phyloP scores from a whole-genome alignment of 35 echinoderm and acorn worm genomes.

The Diadema setosum region DNA sequence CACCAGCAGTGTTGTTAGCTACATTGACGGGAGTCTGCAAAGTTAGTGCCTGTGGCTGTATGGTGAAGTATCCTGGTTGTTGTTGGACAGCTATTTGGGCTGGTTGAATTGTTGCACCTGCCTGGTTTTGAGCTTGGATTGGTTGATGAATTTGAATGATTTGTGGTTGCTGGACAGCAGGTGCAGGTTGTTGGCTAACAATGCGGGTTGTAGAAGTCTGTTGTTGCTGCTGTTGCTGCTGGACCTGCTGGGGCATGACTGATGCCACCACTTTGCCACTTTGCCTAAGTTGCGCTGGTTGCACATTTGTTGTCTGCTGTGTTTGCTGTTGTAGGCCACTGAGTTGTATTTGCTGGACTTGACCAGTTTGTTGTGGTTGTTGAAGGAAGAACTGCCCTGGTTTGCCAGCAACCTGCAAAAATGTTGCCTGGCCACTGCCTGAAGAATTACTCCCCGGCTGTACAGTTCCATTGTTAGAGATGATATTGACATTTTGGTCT shows the following conservation, averaged over 20 bases:
- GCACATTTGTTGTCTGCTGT: constrained; percentile 26
- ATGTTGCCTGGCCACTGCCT: background rate
- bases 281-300: background rate
- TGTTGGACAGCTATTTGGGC: constrained; percentile 29
- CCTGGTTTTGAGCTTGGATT: constrained; percentile 16
- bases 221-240: constrained; percentile 31
- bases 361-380: background rate
- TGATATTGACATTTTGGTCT: background rate
- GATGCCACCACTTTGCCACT: background rate
- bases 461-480: background rate
- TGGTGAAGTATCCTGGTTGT: constrained; percentile 36
- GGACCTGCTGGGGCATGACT: constrained; percentile 40
- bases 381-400: constrained; percentile 14
- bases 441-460: background rate
- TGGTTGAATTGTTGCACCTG: background rate
- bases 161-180: constrained; percentile 39
- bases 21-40: background rate
- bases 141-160: constrained; percentile 51
- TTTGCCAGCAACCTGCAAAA: constrained; percentile 1
- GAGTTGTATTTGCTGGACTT: constrained; percentile 42
- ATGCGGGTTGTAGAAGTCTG: background rate
- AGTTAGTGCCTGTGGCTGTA: constrained; percentile 48
- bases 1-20: constrained; percentile 13
- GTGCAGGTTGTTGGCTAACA: constrained; percentile 9
- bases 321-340: background rate